Base-by-base conservation (phyloP, 2,113 vertebrate species). In the Thomomys bottae region DNA sequence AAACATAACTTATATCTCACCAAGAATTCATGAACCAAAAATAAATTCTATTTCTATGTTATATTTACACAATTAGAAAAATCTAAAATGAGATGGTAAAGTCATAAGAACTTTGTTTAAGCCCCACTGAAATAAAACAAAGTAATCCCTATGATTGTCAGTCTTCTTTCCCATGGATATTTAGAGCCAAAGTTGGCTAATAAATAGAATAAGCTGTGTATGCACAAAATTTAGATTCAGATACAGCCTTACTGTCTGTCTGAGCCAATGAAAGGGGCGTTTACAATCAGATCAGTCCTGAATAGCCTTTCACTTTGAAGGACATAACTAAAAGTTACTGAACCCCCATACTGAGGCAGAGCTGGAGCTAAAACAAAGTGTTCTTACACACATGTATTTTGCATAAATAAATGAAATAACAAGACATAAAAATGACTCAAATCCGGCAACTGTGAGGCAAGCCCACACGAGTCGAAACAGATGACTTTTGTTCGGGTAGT, bases 391-490 rank as follows among this genome's bases (percentile, higher is more conserved):
- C 98, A 98, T 97, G 98, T 98, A 98, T 98, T 98, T 99, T 99
- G 98, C 99, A 99, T 99, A 99, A 99, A 99, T 99, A 99, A 99
- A 99, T 98, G 98, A 99, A 99, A 99, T 98, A 99, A 99, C 97
- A 98, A 98, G 97, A 99, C 97, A 98, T 98, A 99, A 98, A 98
- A 98, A 98, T 97, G 98, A 99, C 98, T 99, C 98, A 98, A 98
- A 99, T 99, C 98, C 98, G 98, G 98, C 98, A 99, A 99, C 98
- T 98, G 98, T 98, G 98, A 98, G 98, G 98, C 98, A 98, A 98
- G 98, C 98, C 98, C 98, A 98, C 98, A 98, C 97, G 98, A 99
- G 98, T 99, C 99, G 97, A 98, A 98, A 98, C 98, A 98, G 98
- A 98, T 98, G 98, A 98, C 98, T 98, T 98, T 98, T 99, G 99